These are phyloP conservation scores for Junonia oenone DNA, from an alignment of 2,888 invertebrate species.

Conservation along the genomic window DNA sequence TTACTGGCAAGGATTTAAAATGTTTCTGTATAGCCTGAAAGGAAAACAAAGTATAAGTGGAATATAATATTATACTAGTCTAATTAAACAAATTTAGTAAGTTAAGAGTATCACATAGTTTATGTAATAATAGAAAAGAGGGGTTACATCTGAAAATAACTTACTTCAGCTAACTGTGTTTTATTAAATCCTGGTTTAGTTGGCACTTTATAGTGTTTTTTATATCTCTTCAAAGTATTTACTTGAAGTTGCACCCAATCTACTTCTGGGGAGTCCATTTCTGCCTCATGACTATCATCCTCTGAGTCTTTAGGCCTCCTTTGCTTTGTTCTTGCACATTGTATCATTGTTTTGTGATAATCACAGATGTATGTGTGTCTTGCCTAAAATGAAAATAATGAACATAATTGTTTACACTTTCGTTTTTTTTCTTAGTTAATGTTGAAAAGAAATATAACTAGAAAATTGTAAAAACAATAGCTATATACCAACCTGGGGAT, in stretches of 20 bases:
- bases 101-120: neutral
- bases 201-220: slow-evolving; percentile 94
- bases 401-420: slow-evolving; percentile 9
- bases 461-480: neutral
- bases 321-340: slow-evolving; percentile 95
- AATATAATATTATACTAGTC: neutral
- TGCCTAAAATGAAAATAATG: slow-evolving; percentile 79
- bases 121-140: neutral
- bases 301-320: slow-evolving; percentile 93
- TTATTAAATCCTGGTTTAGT: slow-evolving; percentile 96
- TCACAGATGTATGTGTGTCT: slow-evolving; percentile 98
- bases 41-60: slow-evolving; percentile 28
- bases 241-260: slow-evolving; percentile 96
- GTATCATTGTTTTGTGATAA: slow-evolving; percentile 96
- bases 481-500: slow-evolving; percentile 72
- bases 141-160: neutral
- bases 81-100: neutral
- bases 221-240: slow-evolving; percentile 95
- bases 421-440: slow-evolving; percentile 12
- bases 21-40: slow-evolving; percentile 95
- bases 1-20: slow-evolving; percentile 95
- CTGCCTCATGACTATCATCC: slow-evolving; percentile 96
- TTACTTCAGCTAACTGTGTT: slow-evolving; percentile 96
- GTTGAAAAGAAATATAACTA: slow-evolving; percentile 8
- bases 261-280: slow-evolving; percentile 93